These are phyloP conservation scores for Spongilla lacustris DNA, from an alignment of 37 sponge, comb jelly and placozoan genomes.

Conservation along the genomic window DNA sequence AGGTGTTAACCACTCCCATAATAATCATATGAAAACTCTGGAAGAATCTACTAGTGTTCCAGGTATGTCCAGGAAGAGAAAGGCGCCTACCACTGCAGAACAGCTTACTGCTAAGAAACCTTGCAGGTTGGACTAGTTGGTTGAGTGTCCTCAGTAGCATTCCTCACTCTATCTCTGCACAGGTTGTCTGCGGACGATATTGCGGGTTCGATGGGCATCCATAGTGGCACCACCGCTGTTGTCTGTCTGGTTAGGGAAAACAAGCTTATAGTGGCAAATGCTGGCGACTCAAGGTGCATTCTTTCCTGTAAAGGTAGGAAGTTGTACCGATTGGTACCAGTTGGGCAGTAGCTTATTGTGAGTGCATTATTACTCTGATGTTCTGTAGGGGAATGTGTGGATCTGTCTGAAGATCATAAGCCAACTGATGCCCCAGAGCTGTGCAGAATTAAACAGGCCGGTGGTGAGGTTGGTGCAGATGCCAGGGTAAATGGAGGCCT, in stretches of 20 bases:
- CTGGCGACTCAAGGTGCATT: constrained; percentile 92
- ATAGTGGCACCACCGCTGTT: constrained; percentile 92
- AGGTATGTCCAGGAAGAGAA: constrained; percentile 11
- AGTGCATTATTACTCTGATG: too few relatives aligned
- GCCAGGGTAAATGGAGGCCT: constrained; percentile 84
- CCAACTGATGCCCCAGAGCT: constrained; percentile 79
- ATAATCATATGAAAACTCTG: too few relatives aligned
- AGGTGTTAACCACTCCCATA: background rate
- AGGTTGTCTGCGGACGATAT: background rate
- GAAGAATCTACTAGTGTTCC: background rate
- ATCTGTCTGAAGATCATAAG: constrained; percentile 89
- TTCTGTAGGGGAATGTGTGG: constrained; percentile 54
- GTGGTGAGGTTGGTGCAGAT: constrained; percentile 78
- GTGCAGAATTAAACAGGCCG: constrained; percentile 77
- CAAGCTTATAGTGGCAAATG: constrained; percentile 81
- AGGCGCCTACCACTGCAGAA: constrained; percentile 18
- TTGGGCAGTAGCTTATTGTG: too few relatives aligned
- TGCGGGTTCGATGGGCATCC: constrained; percentile 41
- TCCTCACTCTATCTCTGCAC: too few relatives aligned
- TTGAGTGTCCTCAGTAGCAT: too few relatives aligned
- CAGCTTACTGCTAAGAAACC: background rate
- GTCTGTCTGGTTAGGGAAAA: constrained; percentile 67
- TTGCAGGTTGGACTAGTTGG: too few relatives aligned
- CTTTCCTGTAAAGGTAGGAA: constrained; percentile 59
- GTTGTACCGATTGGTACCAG: background rate